A percentile compares a stretch with the other conserved stretches of the same genome.
Evolutionary conservation across 2,797 vertebrate species (phyloP).

Genomic region (Muscicapa comitata): DNA sequence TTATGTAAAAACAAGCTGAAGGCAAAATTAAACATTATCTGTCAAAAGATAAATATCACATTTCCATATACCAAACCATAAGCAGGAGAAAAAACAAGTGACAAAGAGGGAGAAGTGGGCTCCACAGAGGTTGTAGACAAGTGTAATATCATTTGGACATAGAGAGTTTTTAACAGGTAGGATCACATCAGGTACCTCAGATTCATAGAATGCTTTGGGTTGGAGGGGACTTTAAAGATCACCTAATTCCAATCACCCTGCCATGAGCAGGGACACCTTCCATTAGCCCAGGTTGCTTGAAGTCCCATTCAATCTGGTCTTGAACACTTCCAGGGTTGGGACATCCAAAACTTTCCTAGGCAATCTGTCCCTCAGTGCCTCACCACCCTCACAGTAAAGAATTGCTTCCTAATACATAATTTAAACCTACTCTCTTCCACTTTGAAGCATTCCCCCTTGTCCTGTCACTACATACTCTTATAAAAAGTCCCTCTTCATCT

Average conservation of each 20-base stretch:
- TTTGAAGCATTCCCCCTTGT: background rate
- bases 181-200: background rate
- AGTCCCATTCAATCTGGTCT: background rate
- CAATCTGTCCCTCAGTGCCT: background rate
- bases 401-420: background rate
- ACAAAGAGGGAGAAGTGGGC: background rate
- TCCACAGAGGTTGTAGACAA: background rate
- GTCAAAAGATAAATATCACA: constrained; percentile 17
- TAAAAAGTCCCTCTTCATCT: background rate
- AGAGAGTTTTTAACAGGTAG: background rate
- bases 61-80: background rate
- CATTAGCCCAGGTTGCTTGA: background rate
- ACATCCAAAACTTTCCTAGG: background rate
- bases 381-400: background rate
- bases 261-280: background rate
- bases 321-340: background rate
- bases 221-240: background rate
- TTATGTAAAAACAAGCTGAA: constrained; percentile 28
- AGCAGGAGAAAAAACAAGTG: background rate
- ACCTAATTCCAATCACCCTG: background rate
- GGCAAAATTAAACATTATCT: constrained; percentile 25
- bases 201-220: background rate
- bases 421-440: background rate
- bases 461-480: background rate
- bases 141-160: background rate